Base-by-base conservation (phyloP, 2,888 invertebrate genomes). In the Teinopalpus imperialis region DNA sequence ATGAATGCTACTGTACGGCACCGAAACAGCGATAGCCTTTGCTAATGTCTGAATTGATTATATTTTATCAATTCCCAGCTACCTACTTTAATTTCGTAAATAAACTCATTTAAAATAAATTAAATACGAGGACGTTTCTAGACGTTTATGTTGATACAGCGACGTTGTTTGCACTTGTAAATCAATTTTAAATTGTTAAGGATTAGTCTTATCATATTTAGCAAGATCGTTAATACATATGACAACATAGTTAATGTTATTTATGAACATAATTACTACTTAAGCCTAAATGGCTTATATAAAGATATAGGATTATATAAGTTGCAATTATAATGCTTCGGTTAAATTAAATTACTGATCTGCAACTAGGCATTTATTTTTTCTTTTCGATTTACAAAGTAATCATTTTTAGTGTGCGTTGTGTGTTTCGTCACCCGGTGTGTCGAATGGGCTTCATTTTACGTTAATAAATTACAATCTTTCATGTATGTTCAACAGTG, bases 301-400 rank as follows among this genome's bases (percentile, higher is more conserved):
- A n/a, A n/a, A n/a, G n/a, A n/a, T n/a, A n/a, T n/a, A n/a, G n/a
- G 27, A 18, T 31, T 12, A 37, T 44, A 24, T 37, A 31, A 30
- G 37, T 18, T 16, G 26, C 34, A 26, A 8, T 12, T 9, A 2
- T 13, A 8, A 29, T 9, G 13, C 2, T 9, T 7, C 14, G 7
- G 9, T 35, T 6, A 8, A 18, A n/a, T 9, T n/a, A 3, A 20
- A 21, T 3, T 31, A 24, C 37, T 44, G n/a, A 44, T 20, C 20
- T 9, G 23, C 6, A 31, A 12, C 6, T 24, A 13, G 6, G 8
- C 21, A 23, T 6, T 5, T 35, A 16, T 20, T 37, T 3, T 7
- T 34, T 8, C 21, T 8, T 16, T 2, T 16, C 16, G 4, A 16
- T 16, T 16, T 16, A 36, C 24, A 16, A 8, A 23, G 8, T 27